Evolutionary conservation across 1,140 invertebrate species (phyloP), one percentile per base, ranked within the genome.

Genomic region (Manduca sexta): DNA sequence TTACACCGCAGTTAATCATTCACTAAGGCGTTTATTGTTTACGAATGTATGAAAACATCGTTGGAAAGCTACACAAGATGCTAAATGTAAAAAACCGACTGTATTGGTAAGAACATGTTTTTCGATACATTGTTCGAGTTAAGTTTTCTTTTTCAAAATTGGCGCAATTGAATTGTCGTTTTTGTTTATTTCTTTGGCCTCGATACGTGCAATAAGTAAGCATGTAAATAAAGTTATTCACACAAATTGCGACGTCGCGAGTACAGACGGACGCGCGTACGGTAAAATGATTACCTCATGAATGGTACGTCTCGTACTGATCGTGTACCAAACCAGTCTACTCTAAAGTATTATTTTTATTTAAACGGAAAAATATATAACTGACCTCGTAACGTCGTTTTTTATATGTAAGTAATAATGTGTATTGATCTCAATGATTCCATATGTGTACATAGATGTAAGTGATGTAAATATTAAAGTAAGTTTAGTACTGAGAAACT

Each of bases 401-500:
- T 69, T 60, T 74, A 50, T 56, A 41, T 72, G 63, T 84, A 84
- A 78, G 61, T 74, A 73, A 73, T 65, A 64, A 68, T 44, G 17
- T 77, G 63, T 76, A 76, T 74, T 85, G 81, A 85, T 85, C 81
- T 85, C 81, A 85, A 80, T 73, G 74, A 83, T 85, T 85, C 81
- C 81, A 80, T 84, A 64, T 82, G 56, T 81, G 77, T 84, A 84
- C 72, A 85, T 84, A 82, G 64, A 41, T 53, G 55, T 65, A 60
- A 52, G 49, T 49, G 65, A 64, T 78, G 73, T 64, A 74, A 74
- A 75, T 70, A 73, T 52, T 38, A 14, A 45, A 51, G 41, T 62
- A 72, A 60, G 52, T 33, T 54, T 65, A 64, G 46, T 56, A 50
- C 35, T 38, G 38, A 18, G 39, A 31, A 17, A 35, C 47, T 56